Evolutionary conservation across 2,797 vertebrate species (phyloP).

Genomic region (Danio aesculapii): DNA sequence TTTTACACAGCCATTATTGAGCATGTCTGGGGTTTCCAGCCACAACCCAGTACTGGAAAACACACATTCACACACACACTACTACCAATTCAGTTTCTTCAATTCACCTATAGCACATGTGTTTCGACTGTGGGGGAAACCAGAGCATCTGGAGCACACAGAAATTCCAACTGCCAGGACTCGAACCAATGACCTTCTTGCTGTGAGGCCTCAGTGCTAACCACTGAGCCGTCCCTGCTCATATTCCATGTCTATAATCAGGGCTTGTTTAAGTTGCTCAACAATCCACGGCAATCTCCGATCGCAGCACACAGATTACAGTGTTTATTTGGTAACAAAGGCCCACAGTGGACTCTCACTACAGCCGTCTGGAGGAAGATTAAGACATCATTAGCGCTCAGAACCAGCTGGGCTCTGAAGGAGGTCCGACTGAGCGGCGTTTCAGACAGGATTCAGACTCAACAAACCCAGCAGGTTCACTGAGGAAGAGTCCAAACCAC

Average conservation of each 20-base stretch:
- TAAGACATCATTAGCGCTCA: constrained; percentile 28
- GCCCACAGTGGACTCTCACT: background rate
- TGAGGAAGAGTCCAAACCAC: background rate
- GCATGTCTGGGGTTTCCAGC: too few relatives aligned
- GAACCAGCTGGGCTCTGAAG: constrained; percentile 16
- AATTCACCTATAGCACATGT: too few relatives aligned
- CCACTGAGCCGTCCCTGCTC: too few relatives aligned
- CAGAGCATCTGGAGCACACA: too few relatives aligned
- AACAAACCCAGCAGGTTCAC: constrained; percentile 33
- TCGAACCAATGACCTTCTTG: too few relatives aligned
- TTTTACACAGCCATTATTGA: too few relatives aligned
- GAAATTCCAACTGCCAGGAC: too few relatives aligned
- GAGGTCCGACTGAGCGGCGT: constrained; percentile 25
- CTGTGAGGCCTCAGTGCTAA: too few relatives aligned
- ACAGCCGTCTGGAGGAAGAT: constrained; percentile 9
- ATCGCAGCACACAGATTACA: constrained; percentile 20
- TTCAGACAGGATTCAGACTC: constrained; percentile 39
- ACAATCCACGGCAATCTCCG: constrained; percentile 8
- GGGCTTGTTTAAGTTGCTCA: background rate
- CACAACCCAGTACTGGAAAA: too few relatives aligned
- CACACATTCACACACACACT: too few relatives aligned
- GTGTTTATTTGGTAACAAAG: background rate
- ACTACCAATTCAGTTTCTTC: too few relatives aligned
- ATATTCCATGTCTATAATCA: background rate
- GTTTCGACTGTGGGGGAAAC: too few relatives aligned